Evolutionary conservation across 2,888 invertebrate species (phyloP).

Genomic region (Aphodius sticticus): DNA sequence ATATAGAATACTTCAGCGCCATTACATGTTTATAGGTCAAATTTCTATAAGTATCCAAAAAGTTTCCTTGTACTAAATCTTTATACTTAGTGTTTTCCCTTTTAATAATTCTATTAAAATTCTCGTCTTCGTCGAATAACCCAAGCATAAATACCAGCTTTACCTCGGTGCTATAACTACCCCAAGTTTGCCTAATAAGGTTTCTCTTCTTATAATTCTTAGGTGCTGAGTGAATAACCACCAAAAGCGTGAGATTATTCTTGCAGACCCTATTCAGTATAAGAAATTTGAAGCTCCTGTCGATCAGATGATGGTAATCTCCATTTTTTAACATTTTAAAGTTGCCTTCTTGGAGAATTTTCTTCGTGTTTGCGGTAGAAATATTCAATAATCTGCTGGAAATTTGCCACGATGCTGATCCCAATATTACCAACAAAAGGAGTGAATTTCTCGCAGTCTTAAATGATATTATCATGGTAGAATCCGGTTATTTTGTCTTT

Average conservation of each 20-base stretch:
- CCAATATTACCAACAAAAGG: neutral
- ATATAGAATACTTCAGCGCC: constrained; percentile 79
- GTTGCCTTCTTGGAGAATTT: neutral
- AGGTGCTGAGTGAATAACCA: constrained; percentile 76
- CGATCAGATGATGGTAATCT: constrained; percentile 61
- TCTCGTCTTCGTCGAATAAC: constrained; percentile 57
- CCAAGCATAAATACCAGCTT: constrained; percentile 76
- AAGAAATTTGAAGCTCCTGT: constrained; percentile 69
- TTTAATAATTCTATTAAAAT: constrained; percentile 54
- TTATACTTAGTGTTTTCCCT: constrained; percentile 66
- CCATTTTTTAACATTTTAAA: constrained; percentile 45
- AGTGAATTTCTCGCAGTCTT: neutral
- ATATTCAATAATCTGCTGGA: neutral
- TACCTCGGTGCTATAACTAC: constrained; percentile 63
- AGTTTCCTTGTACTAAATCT: constrained; percentile 81
- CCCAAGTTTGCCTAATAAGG: constrained; percentile 80
- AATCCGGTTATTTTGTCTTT: neutral
- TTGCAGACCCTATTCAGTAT: constrained; percentile 62
- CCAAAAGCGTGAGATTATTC: constrained; percentile 66
- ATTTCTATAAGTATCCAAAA: constrained; percentile 80
- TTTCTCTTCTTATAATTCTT: constrained; percentile 69
- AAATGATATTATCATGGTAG: neutral
- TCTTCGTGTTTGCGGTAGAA: neutral
- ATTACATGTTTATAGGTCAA: constrained; percentile 87
- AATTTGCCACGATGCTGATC: neutral